Evolutionary conservation across 2,888 invertebrate genomes (phyloP).

Genomic region (Crossocerus cetratus): DNA sequence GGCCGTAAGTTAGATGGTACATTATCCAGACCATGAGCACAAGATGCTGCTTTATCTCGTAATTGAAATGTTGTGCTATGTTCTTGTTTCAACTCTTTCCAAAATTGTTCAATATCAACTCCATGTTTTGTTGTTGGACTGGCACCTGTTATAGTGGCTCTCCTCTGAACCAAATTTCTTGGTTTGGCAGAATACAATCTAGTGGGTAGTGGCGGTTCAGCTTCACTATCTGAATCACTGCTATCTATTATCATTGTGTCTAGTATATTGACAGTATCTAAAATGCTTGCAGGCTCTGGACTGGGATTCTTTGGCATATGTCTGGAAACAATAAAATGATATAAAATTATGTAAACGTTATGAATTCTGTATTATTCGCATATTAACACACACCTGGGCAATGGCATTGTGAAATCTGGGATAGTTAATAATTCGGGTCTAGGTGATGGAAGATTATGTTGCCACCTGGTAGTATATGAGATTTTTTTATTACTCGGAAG

Average conservation of each 20-base stretch:
- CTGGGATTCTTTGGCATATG: conserved; percentile 69
- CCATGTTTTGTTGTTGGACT: conserved; percentile 83
- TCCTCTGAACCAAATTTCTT: conserved; percentile 85
- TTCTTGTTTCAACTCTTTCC: conserved; percentile 84
- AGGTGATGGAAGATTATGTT: conserved; percentile 84
- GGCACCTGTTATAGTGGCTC: conserved; percentile 93
- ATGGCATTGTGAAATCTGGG: conserved; percentile 80
- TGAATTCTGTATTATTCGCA: conserved; percentile 11
- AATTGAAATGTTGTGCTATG: conserved; percentile 81
- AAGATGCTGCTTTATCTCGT: conserved; percentile 88
- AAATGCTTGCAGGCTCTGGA: conserved; percentile 70
- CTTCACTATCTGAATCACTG: conserved; percentile 79
- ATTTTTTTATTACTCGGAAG: conserved; percentile 85
- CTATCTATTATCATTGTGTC: conserved; percentile 77
- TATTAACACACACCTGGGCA: conserved; percentile 76
- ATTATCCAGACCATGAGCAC: conserved; percentile 85
- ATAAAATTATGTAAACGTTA: conserved; percentile 45
- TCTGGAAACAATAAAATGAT: conserved; percentile 31
- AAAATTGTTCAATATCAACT: conserved; percentile 85
- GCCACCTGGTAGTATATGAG: conserved; percentile 82
- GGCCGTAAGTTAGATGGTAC: conserved; percentile 80
- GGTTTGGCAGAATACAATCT: conserved; percentile 88
- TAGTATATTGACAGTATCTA: conserved; percentile 67
- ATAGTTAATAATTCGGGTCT: conserved; percentile 81
- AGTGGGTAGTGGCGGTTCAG: conserved; percentile 78